These are phyloP conservation scores for Acanthaster planci DNA, from an alignment of 35 echinoderm and acorn worm species.

Conservation along the genomic window DNA sequence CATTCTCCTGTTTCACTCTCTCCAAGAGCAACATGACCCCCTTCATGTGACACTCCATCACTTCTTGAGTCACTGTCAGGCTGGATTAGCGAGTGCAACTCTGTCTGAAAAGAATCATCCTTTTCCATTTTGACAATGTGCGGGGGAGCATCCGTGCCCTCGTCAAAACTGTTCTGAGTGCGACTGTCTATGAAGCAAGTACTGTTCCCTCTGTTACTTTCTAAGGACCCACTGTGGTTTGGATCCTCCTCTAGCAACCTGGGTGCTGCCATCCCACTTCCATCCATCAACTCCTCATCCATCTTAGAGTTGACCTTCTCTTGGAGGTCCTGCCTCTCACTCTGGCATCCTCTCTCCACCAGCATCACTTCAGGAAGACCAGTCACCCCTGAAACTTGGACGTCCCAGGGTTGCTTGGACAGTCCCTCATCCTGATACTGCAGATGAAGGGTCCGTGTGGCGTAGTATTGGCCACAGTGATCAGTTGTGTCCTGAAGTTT, in stretches of 20 bases:
- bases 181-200: background rate
- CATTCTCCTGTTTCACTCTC: background rate
- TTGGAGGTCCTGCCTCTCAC: no score
- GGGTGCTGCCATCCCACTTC: background rate
- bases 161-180: background rate
- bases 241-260: background rate
- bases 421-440: background rate
- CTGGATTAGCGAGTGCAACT: background rate
- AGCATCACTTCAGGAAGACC: slow-evolving; percentile 18
- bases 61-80: background rate
- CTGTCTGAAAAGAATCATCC: background rate
- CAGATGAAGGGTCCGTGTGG: slow-evolving; percentile 10
- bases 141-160: background rate
- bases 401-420: background rate
- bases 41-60: background rate
- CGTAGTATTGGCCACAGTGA: slow-evolving; percentile 47
- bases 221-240: background rate
- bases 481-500: slow-evolving; percentile 36
- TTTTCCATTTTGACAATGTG: background rate
- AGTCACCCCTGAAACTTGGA: slow-evolving; percentile 14
- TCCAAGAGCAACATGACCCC: background rate
- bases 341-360: slow-evolving; percentile 27
- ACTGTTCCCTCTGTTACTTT: background rate
- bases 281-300: background rate
- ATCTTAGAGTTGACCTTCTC: background rate